A percentile compares a stretch with the other conserved stretches of the same genome.
Conservation (phyloP, 2,888 invertebrate genomes). For the Lasioglossum marginatum region DNA sequence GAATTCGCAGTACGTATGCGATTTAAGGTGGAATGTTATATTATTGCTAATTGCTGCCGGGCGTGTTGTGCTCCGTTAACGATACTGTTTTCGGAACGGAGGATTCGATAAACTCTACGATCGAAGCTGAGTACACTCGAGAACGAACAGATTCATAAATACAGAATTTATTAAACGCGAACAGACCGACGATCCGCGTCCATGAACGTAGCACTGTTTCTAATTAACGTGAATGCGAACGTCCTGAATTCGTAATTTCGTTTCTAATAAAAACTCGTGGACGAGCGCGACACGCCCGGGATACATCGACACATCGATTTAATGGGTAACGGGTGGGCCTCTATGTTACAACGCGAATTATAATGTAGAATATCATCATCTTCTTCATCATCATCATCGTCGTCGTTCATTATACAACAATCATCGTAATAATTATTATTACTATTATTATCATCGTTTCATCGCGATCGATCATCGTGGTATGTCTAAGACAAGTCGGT, state of each 20-base stretch:
- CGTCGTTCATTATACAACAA: slow-evolving; percentile 70
- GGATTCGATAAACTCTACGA: slow-evolving; percentile 4
- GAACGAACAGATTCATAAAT: slow-evolving; percentile 33
- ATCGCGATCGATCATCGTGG: slow-evolving; percentile 75
- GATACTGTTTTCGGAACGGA: slow-evolving; percentile 37
- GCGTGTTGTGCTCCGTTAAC: slow-evolving; percentile 75
- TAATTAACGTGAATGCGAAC: slow-evolving; percentile 18
- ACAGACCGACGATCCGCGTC: slow-evolving; percentile 34
- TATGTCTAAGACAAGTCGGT: slow-evolving; percentile 80
- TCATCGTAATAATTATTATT: slow-evolving; percentile 70
- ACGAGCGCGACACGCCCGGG: slow-evolving; percentile 79
- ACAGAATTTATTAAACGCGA: slow-evolving; percentile 44
- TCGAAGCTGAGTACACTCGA: slow-evolving; percentile 12
- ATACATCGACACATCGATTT: slow-evolving; percentile 82
- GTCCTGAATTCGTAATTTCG: slow-evolving; percentile 13
- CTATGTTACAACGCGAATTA: slow-evolving; percentile 82
- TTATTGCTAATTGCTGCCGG: slow-evolving; percentile 82
- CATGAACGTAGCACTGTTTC: slow-evolving; percentile 42
- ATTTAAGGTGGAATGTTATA: slow-evolving; percentile 81
- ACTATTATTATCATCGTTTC: slow-evolving; percentile 71
- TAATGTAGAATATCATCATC: slow-evolving; percentile 74
- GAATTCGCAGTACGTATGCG: slow-evolving; percentile 80
- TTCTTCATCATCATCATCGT: slow-evolving; percentile 55
- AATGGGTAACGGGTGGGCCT: slow-evolving; percentile 81
- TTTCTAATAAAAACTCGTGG: slow-evolving; percentile 11